Percentiles rank a stretch among this genome's conserved stretches.
phyloP scores from a whole-genome alignment of 2,797 vertebrate species.

The Periparus ater region DNA sequence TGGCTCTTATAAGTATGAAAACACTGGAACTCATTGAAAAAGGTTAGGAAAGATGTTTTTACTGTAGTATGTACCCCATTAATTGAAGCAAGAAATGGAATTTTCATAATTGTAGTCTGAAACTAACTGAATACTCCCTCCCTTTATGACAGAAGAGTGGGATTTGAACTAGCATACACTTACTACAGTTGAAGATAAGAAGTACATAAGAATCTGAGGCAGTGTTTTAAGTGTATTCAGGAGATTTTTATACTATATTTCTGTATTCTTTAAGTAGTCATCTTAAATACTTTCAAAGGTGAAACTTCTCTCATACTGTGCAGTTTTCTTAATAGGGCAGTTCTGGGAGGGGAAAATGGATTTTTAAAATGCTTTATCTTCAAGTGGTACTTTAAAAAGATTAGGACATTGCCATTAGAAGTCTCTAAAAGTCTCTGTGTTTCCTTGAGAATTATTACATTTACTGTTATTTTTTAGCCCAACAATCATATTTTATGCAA shows the following conservation, averaged over 20 bases:
- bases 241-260: background rate
- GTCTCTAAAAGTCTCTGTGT: background rate
- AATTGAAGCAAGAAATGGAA: background rate
- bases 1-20: background rate
- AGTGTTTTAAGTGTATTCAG: background rate
- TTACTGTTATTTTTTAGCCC: background rate
- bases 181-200: background rate
- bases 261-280: background rate
- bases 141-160: background rate
- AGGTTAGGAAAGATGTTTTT: background rate
- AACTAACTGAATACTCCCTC: background rate
- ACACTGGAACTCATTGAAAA: background rate
- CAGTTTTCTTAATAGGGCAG: background rate
- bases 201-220: background rate
- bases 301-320: background rate
- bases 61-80: background rate
- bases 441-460: background rate
- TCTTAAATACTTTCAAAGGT: constrained; percentile 9
- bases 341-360: background rate
- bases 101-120: background rate
- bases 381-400: background rate
- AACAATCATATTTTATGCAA: background rate
- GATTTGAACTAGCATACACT: background rate
- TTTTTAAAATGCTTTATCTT: constrained; percentile 17
- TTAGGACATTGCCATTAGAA: background rate